Base-by-base conservation (phyloP, 2,888 invertebrate species). In the Torymus texanus region DNA sequence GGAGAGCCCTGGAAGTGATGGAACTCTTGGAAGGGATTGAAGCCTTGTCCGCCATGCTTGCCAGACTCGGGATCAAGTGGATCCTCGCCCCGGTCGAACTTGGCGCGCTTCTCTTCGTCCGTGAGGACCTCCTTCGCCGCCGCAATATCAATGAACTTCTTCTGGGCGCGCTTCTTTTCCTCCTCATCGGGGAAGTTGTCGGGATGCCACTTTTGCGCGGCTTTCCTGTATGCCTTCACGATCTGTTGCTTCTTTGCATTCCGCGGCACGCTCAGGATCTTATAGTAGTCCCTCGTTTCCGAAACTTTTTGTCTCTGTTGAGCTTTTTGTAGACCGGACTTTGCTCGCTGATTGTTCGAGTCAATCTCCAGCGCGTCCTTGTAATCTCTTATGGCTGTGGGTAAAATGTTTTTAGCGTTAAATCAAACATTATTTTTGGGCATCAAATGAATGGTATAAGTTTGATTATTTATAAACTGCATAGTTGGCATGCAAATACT, bases 141-240 rank as follows among this genome's bases (percentile, higher is more conserved):
- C 2, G 99, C 99, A 87, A 99, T 95, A 90, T 99, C 99, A 82
- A 99, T 98, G 90, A 99, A 99, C 91, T 96, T 98, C 91, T 98
- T 98, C 91, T 99, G 97, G 0, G 99, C 99, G 71, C 94, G 92
- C 88, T 97, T 96, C 92, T 98, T 98, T 89, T 97, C 97, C 82
- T 96, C 95, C 13, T 94, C 95, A 70, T 93, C 93, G 73, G 93
- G 93, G 91, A 95, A 98, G 91, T 96, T 97, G 91, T 99, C 99
- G 0, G 99, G 99, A 92, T 99, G 99, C 98, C 99, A 99, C 90
- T 98, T 96, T 91, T 97, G 97, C 14, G 99, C 99, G 72, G 97
- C 94, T 92, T 97, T 97, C 83, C 99, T 94, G 91, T 99, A 99
- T 18, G 98, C 99, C 92, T 98, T 99, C 14, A 94, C 92, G 62